These are phyloP conservation scores for Acleris holmiana DNA, from an alignment of 2,888 invertebrate genomes.

Conservation along the genomic window DNA sequence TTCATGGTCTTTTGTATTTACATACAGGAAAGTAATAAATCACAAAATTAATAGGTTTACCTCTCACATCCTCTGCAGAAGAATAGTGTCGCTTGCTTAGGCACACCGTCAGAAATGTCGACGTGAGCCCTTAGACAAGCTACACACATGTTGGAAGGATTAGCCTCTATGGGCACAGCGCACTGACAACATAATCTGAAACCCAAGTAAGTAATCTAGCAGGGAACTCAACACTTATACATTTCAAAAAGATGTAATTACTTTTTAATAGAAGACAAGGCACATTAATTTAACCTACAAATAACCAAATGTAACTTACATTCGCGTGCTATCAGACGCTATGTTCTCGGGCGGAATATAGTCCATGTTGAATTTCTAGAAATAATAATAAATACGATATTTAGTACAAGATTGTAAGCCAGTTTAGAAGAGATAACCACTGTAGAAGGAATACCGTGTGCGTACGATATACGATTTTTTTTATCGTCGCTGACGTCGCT, in stretches of 20 bases:
- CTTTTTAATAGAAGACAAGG: too few species aligned
- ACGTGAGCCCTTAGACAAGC: slow-evolving; percentile 95
- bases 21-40: too few species aligned
- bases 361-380: slow-evolving; percentile 56
- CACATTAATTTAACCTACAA: slow-evolving; percentile 14
- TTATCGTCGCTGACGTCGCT: too few species aligned
- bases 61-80: slow-evolving; percentile 97
- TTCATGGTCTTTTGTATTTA: too few species aligned
- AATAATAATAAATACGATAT: neutral
- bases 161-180: slow-evolving; percentile 95
- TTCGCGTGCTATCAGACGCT: slow-evolving; percentile 58
- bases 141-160: slow-evolving; percentile 99
- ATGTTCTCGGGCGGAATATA: slow-evolving; percentile 67
- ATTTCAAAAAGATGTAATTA: too few species aligned
- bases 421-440: too few species aligned
- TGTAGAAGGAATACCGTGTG: too few species aligned
- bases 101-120: slow-evolving; percentile 98
- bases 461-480: too few species aligned
- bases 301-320: slow-evolving; percentile 57
- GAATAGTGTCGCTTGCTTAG: slow-evolving; percentile 95
- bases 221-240: slow-evolving; percentile 21
- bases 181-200: slow-evolving; percentile 96
- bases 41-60: slow-evolving; percentile 60
- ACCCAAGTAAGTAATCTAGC: too few species aligned
- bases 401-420: too few species aligned